A percentile compares a stretch with the other conserved stretches of the same genome.
phyloP scores from a whole-genome alignment of 1,140 invertebrate species.

The Vanessa atalanta region DNA sequence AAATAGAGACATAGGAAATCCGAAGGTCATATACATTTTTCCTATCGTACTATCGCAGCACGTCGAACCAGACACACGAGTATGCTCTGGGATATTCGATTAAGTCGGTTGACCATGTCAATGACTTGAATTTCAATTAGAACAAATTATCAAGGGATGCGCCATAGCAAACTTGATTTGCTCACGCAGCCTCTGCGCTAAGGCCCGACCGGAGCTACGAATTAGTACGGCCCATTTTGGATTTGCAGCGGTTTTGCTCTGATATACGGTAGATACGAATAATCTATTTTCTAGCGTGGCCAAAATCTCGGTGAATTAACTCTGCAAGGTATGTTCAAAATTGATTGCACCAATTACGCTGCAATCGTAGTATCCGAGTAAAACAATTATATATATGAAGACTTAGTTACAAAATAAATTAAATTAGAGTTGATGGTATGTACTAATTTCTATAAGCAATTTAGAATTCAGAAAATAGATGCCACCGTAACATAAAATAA shows the following conservation, averaged over 20 bases:
- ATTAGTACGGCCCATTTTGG: constrained; percentile 51
- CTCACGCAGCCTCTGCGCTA: constrained; percentile 59
- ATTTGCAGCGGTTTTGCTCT: constrained; percentile 47
- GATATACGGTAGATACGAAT: constrained; percentile 50
- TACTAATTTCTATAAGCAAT: too few species aligned
- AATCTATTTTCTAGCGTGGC: constrained; percentile 50
- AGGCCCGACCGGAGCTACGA: constrained; percentile 42
- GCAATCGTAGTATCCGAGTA: not conserved
- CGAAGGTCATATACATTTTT: constrained; percentile 18
- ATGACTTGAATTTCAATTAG: constrained; percentile 81
- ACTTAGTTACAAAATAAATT: too few species aligned
- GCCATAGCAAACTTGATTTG: constrained; percentile 76
- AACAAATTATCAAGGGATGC: constrained; percentile 80
- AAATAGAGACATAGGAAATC: not conserved
- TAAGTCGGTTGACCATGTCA: constrained; percentile 74
- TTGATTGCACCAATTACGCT: constrained; percentile 21
- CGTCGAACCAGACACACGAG: constrained; percentile 48
- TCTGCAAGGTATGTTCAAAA: constrained; percentile 28
- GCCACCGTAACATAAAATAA: too few species aligned
- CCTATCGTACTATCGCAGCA: constrained; percentile 10
- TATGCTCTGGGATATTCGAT: constrained; percentile 71
- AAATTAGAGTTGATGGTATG: too few species aligned
- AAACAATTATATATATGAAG: too few species aligned
- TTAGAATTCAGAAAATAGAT: too few species aligned
- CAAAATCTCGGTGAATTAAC: constrained; percentile 44